A percentile compares a stretch with the other conserved stretches of the same genome.
Conservation (phyloP, 2,797 vertebrate genomes). For the Lerista edwardsae region DNA sequence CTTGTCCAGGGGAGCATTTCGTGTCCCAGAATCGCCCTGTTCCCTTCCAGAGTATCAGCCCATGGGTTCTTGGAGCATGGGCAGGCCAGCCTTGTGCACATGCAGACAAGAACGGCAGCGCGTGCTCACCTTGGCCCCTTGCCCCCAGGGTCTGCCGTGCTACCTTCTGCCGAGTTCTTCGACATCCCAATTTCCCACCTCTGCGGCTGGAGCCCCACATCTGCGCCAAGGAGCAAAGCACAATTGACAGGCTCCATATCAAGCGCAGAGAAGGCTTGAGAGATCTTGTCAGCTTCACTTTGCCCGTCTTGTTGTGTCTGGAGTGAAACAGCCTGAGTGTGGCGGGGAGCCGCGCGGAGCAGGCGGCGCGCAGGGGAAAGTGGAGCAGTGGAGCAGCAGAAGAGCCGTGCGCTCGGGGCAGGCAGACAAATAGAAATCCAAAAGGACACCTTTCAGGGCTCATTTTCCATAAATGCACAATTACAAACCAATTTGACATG, state of each 20-base stretch:
- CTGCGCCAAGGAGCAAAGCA: not conserved
- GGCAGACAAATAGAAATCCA: not conserved
- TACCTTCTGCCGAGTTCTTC: not conserved
- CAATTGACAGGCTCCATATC: rapidly evolving
- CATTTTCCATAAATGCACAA: constrained; percentile 41
- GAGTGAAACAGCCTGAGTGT: not conserved
- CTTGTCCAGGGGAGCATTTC: not conserved
- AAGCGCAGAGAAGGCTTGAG: not conserved
- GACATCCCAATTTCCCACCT: not conserved
- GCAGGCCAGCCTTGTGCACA: not conserved
- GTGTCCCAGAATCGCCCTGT: not conserved
- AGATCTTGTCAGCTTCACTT: rapidly evolving
- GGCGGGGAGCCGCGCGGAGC: not conserved
- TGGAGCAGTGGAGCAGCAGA: rapidly evolving
- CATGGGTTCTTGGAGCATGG: not conserved
- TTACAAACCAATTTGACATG: constrained; percentile 64
- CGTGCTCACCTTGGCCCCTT: too few species aligned
- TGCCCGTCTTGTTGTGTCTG: not conserved
- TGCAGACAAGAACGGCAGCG: not conserved
- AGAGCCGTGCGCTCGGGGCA: rapidly evolving
- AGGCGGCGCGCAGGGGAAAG: rapidly evolving
- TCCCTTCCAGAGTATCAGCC: not conserved
- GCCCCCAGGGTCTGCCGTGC: not conserved
- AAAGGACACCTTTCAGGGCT: constrained; percentile 14
- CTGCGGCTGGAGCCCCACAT: constrained; percentile 6